Conservation (phyloP, 2,113 vertebrate species). For the Colossoma macropomum region DNA sequence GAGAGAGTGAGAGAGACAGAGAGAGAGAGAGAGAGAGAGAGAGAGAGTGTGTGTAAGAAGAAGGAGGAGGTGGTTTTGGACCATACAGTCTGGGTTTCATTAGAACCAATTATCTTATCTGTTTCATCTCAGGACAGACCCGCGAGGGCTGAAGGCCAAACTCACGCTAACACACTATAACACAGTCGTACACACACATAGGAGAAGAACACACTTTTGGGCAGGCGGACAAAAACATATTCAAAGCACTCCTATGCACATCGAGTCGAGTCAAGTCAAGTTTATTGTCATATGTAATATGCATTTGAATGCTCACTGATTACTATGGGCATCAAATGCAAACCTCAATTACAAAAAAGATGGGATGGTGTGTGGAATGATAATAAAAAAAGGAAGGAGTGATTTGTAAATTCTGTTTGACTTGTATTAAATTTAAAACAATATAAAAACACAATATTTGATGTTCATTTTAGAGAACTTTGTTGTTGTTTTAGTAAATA, state of each 20-base stretch:
- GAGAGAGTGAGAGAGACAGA: constrained; percentile 47
- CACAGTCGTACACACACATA: constrained; percentile 48
- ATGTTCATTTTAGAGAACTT: no score
- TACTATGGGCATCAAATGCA: no score
- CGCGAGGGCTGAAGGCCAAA: constrained; percentile 71
- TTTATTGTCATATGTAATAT: not conserved
- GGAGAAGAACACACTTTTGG: not conserved
- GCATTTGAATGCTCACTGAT: not conserved
- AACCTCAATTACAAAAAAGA: no score
- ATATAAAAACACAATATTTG: no score
- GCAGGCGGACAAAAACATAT: constrained; percentile 36
- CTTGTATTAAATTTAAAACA: no score
- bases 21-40: constrained; percentile 32
- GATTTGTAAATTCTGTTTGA: no score
- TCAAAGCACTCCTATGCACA: not conserved
- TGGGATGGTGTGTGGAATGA: no score
- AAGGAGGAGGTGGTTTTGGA: constrained; percentile 67
- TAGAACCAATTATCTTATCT: constrained; percentile 98
- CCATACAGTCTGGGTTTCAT: constrained; percentile 92
- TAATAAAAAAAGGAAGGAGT: no score
- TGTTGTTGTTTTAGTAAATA: no score
- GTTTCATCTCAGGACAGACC: constrained; percentile 96
- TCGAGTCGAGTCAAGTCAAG: constrained; percentile 6
- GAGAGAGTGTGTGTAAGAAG: constrained; percentile 69
- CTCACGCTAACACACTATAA: constrained; percentile 57